Evolutionary conservation across 2,888 invertebrate species (phyloP), one percentile per base, ranked within the genome.

Genomic region (Calephelis perditalis): DNA sequence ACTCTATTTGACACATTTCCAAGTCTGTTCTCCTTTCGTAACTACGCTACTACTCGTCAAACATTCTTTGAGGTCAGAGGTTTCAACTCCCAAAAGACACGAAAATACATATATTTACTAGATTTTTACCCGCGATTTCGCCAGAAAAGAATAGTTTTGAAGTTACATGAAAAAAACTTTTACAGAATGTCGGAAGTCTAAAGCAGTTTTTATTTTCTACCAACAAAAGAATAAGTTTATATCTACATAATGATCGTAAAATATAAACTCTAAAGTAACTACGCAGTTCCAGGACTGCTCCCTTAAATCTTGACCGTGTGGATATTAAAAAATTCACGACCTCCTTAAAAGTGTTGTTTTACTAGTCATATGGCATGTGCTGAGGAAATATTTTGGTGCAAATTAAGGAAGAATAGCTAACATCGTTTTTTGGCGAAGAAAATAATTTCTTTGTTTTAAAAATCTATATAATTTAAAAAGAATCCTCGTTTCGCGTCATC

Each of bases 1-100:
- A 26, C 26, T 26, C 3, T 26, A 26, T 26, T 26, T 26, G 26
- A 26, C 26, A 26, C 26, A 26, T 26, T 26, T 26, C 26, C 4
- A 26, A 26, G 26, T 26, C 26, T 26, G 26, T 78, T 96, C 96
- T 0, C 96, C 96, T 60, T 95, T 89, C 0, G 96, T 95, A 1
- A 96, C 95, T 61, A 96, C 95, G 56, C 94, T 94, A 71, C 94
- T 94, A 57, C 95, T 94, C 0, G 95, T 95, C 58, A 96, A 81
- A 52, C 95, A 94, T 68, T 95, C 95, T 12, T 94, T 85, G 3
- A 96, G 91, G 70, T 96, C 95, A 56, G 87, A 84, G 10, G 93
- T 91, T 72, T 95, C 94, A 26, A 96, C 92, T 0, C 95, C 96
- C 56, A 96, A 82, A 46, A 96, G 86, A 64, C 92, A 92, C 0